Percentiles rank a stretch among this genome's conserved stretches.
phyloP scores from a whole-genome alignment of 2,888 invertebrate genomes.

The Drosophila helvetica region DNA sequence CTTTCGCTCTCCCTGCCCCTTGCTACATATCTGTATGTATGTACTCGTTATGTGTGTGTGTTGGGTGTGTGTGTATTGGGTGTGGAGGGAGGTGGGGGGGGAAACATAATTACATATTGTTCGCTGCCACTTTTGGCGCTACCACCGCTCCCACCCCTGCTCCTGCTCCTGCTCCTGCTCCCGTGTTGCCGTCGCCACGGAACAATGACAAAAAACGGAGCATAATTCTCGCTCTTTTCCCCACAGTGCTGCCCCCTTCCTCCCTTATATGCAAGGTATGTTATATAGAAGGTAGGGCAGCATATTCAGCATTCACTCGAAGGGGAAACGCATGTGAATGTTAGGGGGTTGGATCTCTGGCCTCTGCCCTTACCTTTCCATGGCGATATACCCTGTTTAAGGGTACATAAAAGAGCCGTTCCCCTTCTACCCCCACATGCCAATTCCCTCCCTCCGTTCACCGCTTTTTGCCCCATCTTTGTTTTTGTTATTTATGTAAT shows the following conservation, averaged over 20 bases:
- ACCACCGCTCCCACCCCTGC: conserved; percentile 33
- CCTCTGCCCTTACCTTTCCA: not conserved
- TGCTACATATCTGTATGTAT: conserved; percentile 2
- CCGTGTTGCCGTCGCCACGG: not conserved
- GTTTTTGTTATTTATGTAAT: conserved; percentile 78
- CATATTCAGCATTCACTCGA: too few relatives aligned
- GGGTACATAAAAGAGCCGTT: conserved; percentile 28
- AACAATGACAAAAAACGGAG: conserved; percentile 61
- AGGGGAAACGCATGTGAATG: too few relatives aligned
- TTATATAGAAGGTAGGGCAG: not conserved
- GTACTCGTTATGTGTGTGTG: conserved; percentile 37
- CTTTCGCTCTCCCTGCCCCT: conserved; percentile 44
- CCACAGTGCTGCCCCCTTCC: not conserved
- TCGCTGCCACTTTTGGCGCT: conserved; percentile 80
- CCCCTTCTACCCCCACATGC: conserved; percentile 9
- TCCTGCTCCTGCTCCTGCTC: not conserved
- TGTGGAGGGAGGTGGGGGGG: conserved; percentile 51
- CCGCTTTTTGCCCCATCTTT: conserved; percentile 34
- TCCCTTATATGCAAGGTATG: conserved; percentile 7
- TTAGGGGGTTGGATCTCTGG: too few relatives aligned
- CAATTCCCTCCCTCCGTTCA: not conserved
- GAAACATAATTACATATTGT: conserved; percentile 81
- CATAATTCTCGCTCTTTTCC: conserved; percentile 13
- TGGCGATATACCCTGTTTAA: not conserved
- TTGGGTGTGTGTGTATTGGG: conserved; percentile 48